Base-by-base conservation (phyloP, 2,888 invertebrate genomes). In the Chrysolina haemoptera region DNA sequence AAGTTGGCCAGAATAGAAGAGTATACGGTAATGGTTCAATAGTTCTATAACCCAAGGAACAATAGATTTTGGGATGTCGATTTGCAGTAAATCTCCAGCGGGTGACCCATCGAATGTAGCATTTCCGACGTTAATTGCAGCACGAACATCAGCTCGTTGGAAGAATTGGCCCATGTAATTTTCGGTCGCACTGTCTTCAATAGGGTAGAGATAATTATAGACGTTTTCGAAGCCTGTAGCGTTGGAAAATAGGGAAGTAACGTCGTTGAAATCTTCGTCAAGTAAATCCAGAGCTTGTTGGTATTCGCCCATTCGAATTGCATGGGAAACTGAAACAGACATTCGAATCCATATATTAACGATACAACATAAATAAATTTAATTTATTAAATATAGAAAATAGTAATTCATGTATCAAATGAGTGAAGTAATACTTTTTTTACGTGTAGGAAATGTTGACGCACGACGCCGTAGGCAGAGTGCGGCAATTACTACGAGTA, bases 1-100 rank as follows among this genome's bases (percentile, higher is more conserved):
- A 75, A 97, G 85, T 85, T 97, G 97, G 0, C 97, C 97, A 84
- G 92, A 96, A 86, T 96, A 97, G 70, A 96, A 90, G 53, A 96
- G 90, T 12, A 96, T 91, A 85, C 90, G 89, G 82, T 93, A 94
- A 78, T 91, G 87, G 40, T 92, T 88, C 0, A 94, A 83, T 0
- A 95, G 87, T 77, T 93, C 92, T 0, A 91, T 40, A 11, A 83
- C 66, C 73, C 76, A 76, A 12, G 78, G 75, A 9, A 81, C 81
- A 8, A 81, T 77, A 2, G 78, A 75, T 67, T 78, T 64, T 10
- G 68, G 67, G 20, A 78, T 70, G 64, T 80, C 79, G 5, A 40
- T 43, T 27, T 35, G 12, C 3, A 80, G 63, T 40, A 70, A 55
- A 0, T 1, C 12, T 8, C 68, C 50, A 2, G 71, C 75, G 3